A percentile compares a stretch with the other conserved stretches of the same genome.
Conservation (phyloP, 2,888 invertebrate genomes). For the Cheilosia impressa region DNA sequence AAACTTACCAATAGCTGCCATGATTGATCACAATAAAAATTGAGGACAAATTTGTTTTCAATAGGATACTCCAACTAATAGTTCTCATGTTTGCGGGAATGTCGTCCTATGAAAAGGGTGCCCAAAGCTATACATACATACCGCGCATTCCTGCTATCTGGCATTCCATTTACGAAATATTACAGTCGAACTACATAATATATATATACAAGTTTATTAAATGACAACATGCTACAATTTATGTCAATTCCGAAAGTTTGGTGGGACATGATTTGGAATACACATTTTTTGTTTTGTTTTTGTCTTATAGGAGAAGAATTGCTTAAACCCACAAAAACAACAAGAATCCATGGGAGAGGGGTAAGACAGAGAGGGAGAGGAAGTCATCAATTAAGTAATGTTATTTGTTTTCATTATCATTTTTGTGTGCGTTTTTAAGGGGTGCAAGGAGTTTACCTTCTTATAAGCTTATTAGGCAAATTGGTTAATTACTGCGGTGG, state of each 20-base stretch:
- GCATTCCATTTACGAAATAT: conserved; percentile 10
- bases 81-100: conserved; percentile 1
- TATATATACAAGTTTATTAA: conserved; percentile 24
- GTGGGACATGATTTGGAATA: not conserved
- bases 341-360: not conserved
- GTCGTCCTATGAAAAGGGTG: not conserved
- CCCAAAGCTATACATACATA: not conserved
- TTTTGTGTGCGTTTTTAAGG: not conserved
- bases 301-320: not conserved
- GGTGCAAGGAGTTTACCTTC: not conserved
- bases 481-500: conserved; percentile 12
- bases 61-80: conserved; percentile 18
- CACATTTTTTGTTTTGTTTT: not conserved
- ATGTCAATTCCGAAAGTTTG: conserved; percentile 12
- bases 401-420: conserved; percentile 24
- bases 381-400: conserved; percentile 21
- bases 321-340: not conserved
- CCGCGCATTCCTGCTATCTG: conserved; percentile 7
- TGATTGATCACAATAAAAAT: conserved; percentile 56
- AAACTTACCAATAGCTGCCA: conserved; percentile 31
- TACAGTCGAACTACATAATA: not conserved
- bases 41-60: conserved; percentile 48
- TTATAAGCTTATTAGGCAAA: conserved; percentile 24
- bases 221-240: conserved; percentile 65
- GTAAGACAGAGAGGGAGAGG: not conserved